Conservation (phyloP, 2,797 vertebrate genomes). For the Falco rusticolus region DNA sequence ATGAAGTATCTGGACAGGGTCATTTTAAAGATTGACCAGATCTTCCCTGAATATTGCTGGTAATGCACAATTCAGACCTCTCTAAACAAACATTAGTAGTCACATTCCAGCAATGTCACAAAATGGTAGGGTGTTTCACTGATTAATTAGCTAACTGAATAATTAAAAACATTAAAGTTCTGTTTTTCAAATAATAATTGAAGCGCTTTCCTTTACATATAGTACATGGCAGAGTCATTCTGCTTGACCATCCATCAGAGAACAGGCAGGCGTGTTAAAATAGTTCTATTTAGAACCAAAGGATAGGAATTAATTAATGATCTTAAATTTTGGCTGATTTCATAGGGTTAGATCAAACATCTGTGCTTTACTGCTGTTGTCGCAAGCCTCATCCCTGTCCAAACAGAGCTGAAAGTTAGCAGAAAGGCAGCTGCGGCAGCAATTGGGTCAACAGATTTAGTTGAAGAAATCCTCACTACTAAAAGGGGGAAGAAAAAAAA, state of each 20-base stretch:
- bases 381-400: constrained; percentile 10
- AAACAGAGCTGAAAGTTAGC: background rate
- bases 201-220: background rate
- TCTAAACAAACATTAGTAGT: background rate
- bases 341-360: background rate
- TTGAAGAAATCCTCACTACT: constrained; percentile 28
- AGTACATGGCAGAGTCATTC: background rate
- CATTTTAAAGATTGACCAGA: background rate
- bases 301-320: background rate
- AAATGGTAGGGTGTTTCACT: background rate
- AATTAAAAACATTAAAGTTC: background rate
- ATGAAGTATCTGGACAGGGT: background rate
- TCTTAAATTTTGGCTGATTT: background rate
- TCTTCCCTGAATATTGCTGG: background rate
- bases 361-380: background rate
- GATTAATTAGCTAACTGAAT: background rate
- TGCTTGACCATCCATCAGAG: background rate
- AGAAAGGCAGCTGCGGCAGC: constrained; percentile 18
- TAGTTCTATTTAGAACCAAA: background rate
- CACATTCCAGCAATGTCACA: background rate
- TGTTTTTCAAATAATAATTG: background rate
- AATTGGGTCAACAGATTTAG: constrained; percentile 7
- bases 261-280: background rate
- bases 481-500: background rate
- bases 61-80: background rate